Evolutionary conservation across 2,797 vertebrate species (phyloP), one percentile per base, ranked within the genome.

Genomic region (Propithecus perrieri): DNA sequence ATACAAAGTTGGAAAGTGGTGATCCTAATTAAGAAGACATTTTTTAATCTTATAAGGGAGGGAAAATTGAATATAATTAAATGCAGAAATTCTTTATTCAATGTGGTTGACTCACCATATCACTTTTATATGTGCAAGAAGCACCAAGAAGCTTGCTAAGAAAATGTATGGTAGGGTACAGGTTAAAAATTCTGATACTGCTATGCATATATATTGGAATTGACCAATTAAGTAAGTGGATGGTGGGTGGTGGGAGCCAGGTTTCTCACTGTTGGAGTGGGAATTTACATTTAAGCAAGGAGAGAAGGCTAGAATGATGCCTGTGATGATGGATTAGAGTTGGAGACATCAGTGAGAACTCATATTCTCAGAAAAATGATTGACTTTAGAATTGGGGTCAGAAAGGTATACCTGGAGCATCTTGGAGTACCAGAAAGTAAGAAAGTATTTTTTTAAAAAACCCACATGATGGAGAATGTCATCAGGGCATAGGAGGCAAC

Each of bases 1-100:
- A 89, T 93, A 90, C 2, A 67, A 93, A 65, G 71, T 81, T 50
- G 3, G n/a, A 89, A 93, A 93, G 24, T 67, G 88, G 59, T 85
- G 13, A 43, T 41, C 12, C 2, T 76, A 81, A 79, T 85, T 53
- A n/a, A 91, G 71, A 76, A 85, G 33, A 35, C 7, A 81, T 38
- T 41, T 65, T 74, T 43, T 11, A 53, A 87, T 48, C 57, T 86
- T 65, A 78, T 83, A 50, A 83, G 85, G 57, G 33, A 50, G 50
- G 18, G n/a, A 78, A 91, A 76, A 8, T 11, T 85, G 2, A 53
- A 7, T 83, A 10, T 85, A 78, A 89, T 67, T 78, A 71, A 22
- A 65, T 33, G 63, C 33, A 48, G 7, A 41, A 35, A 69, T 65
- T 83, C 33, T 88, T 38, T 94, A 93, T 78, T 87, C 35, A 30